These are phyloP conservation scores for Rhabdomys pumilio DNA, from an alignment of 2,797 vertebrate species.

Conservation along the genomic window DNA sequence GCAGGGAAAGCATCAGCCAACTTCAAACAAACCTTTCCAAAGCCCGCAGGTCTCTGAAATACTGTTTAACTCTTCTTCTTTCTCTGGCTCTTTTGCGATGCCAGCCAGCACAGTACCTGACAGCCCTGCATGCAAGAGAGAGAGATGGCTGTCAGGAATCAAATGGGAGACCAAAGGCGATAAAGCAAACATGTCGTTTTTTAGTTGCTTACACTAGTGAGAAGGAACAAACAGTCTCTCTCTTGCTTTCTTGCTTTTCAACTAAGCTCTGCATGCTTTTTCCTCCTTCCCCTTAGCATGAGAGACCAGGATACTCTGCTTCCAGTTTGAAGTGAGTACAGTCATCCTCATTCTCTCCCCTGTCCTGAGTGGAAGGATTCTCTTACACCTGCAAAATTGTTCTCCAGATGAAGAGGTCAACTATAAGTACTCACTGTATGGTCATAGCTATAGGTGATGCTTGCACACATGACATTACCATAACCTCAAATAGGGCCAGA, in stretches of 20 bases:
- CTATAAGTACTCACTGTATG: fast-evolving
- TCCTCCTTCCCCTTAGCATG: background rate
- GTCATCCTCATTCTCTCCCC: background rate
- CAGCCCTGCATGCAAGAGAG: slow-evolving; percentile 21
- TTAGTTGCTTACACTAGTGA: slow-evolving; percentile 72
- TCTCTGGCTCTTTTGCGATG: background rate
- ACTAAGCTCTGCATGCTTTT: slow-evolving; percentile 74
- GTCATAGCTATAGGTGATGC: fast-evolving
- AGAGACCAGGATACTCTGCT: background rate
- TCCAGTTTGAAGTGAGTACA: background rate
- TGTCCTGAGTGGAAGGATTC: background rate
- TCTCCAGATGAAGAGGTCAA: background rate
- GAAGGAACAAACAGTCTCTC: slow-evolving; percentile 67
- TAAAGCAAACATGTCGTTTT: slow-evolving; percentile 77
- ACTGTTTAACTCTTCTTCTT: slow-evolving; percentile 47
- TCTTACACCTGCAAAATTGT: background rate
- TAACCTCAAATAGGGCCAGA: background rate
- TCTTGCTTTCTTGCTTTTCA: slow-evolving; percentile 74
- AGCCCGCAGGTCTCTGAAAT: slow-evolving; percentile 52
- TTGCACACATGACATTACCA: fast-evolving
- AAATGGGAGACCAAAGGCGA: slow-evolving; percentile 77
- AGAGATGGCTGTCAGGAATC: slow-evolving; percentile 63
- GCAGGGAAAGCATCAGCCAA: background rate
- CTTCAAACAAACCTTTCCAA: slow-evolving; percentile 64
- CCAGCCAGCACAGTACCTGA: background rate